Evolutionary conservation across 2,113 vertebrate species (phyloP), one percentile per base, ranked within the genome.

Genomic region (Plectropomus leopardus): DNA sequence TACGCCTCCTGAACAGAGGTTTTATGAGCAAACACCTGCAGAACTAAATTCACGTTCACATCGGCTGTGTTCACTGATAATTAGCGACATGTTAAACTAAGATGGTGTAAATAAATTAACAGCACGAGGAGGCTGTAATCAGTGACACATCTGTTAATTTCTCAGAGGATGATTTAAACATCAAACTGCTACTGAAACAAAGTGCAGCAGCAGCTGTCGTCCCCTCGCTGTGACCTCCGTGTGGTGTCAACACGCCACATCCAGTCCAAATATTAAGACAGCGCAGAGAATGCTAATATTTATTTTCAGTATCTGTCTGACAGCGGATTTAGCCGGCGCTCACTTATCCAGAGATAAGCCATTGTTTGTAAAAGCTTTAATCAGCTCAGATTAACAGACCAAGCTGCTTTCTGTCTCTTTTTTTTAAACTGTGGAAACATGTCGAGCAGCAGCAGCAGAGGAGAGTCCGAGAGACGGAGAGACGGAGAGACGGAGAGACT

Each of bases 271-370:
- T 77, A 80, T 82, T 23, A 85, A 84, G 79, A 83, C 74, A n/a
- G 75, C 28, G 68, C 40, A 77, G 68, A 78, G 74, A 86, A 86
- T 9, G 78, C 85, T 86, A 78, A 86, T 87, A 88, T 89, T 84
- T 84, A 68, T 68, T 77, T 65, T 64, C 74, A 51, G 23, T 80
- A 69, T 86, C 70, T 83, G 79, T 78, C 44, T 60, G 73, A 54
- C 48, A 24, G 85, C 58, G 68, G 85, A 82, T 89, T 89, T 80
- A 77, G 28, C 4, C 44, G 8, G 57, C 66, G 30, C 17, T 74
- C 85, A 85, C 72, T 86, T 82, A 89, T 76, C 89, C 83, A 69
- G 11, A 88, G 82, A 88, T 84, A 87, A 92, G 66, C 79, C 70
- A 53, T 78, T 89, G 89, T 88, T 88, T 84, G 72, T 2, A 54